Evolutionary conservation across 2,797 vertebrate genomes (phyloP), one percentile per base, ranked within the genome.

Genomic region (Sebastes vulpes): DNA sequence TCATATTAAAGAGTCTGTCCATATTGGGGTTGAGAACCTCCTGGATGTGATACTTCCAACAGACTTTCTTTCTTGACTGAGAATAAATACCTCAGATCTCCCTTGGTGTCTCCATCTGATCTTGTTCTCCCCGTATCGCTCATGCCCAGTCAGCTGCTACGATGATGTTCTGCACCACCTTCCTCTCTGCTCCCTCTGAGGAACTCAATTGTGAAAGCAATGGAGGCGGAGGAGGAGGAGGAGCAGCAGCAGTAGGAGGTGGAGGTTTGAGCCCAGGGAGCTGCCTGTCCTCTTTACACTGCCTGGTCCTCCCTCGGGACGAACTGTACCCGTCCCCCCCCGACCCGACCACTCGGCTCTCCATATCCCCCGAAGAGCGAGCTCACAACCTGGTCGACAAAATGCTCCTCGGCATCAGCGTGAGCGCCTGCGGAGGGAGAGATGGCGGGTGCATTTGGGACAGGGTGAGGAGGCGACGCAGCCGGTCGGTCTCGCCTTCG

Each of bases 161-260:
- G 0, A 93, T 93, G 94, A 97, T 97, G 96, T 97, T 97, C 95
- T 98, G 96, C 91, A 96, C 96, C 64, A 97, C 96, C 0, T 97
- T 97, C 93, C 92, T 95, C 65, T 96, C 96, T 9, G 80, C 94
- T 4, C 92, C 95, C 58, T 94, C 95, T 18, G 96, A 96, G 70
- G 96, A 96, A 35, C 72, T 91, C 5, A 38, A 60, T 3, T 74
- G 77, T 9, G 94, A 93, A 50, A 74, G 74, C 35, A 57, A 76
- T 3, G 72, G 75, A 42, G 82, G 81, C 65, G 61, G 70, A 56
- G 81, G 68, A 46, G 69, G 76, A 48, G 69, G 76, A 48, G 81
- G 80, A 69, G 60, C 53, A 54, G 60, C 53, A 54, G 64, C 65
- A 9, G 64, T 21, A 9, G 81, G 86, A 20, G 84, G 82, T 7